Evolutionary conservation across 2,888 invertebrate genomes (phyloP).

Genomic region (Caenorhabditis uteleia): DNA sequence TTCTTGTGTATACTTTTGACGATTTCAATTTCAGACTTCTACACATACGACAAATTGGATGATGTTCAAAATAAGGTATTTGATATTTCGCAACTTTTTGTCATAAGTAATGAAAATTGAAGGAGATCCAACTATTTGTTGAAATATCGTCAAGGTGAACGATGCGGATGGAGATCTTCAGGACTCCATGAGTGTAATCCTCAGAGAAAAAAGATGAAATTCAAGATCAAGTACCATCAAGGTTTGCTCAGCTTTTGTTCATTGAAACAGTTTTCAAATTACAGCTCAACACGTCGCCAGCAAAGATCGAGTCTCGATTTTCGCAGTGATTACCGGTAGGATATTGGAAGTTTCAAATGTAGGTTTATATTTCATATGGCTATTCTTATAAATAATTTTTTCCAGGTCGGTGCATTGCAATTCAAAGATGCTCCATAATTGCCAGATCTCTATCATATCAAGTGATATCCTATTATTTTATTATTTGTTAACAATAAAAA

Average conservation of each 20-base stretch:
- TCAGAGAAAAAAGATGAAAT: constrained; percentile 4
- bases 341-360: not conserved
- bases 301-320: constrained; percentile 3
- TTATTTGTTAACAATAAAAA: no score
- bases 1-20: no score
- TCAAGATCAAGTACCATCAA: constrained; percentile 17
- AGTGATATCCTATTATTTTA: no score
- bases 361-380: not conserved
- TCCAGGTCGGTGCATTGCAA: not conserved
- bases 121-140: constrained; percentile 14
- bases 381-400: no score
- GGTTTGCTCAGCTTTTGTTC: not conserved
- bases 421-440: not conserved
- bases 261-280: not conserved
- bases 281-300: constrained; percentile 1
- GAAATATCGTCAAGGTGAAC: constrained; percentile 13
- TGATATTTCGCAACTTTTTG: no score
- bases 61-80: no score
- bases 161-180: constrained; percentile 13
- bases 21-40: no score
- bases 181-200: not conserved
- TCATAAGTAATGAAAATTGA: constrained; percentile 1
- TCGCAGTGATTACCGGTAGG: constrained; percentile 1
- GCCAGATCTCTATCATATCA: not conserved
- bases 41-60: no score